Evolutionary conservation across 2,113 vertebrate genomes (phyloP).

Genomic region (Copsychus sechellarum): DNA sequence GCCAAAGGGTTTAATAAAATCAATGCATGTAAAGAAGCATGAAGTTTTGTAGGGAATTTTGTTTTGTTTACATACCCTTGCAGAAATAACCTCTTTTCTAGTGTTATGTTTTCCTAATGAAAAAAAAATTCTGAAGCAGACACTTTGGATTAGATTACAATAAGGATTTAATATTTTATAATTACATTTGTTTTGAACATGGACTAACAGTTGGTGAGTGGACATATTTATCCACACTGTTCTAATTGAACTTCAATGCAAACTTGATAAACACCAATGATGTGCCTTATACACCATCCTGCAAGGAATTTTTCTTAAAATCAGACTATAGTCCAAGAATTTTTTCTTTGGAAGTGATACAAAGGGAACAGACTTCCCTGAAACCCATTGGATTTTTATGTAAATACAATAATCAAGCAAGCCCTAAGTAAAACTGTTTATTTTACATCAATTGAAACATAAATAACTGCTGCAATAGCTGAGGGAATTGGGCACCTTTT

Average conservation of each 20-base stretch:
- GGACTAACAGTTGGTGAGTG: neutral
- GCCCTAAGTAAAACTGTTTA: neutral
- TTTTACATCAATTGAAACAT: neutral
- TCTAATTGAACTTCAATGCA: neutral
- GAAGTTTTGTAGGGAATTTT: neutral
- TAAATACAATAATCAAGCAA: neutral
- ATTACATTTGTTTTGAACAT: neutral
- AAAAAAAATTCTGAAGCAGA: neutral
- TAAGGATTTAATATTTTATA: neutral
- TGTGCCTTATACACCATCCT: neutral
- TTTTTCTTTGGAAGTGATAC: neutral
- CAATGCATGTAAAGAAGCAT: neutral
- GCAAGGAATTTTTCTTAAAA: neutral
- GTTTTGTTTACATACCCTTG: neutral
- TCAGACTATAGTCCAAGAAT: neutral
- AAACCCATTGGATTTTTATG: neutral
- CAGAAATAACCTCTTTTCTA: neutral
- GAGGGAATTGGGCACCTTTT: neutral
- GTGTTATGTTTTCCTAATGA: neutral
- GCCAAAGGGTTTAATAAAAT: constrained; percentile 11
- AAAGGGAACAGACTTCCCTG: neutral
- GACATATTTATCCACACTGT: neutral
- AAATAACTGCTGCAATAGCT: neutral
- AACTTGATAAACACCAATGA: neutral
- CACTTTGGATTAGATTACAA: neutral